phyloP scores from a whole-genome alignment of 1,140 invertebrate genomes.

The Lordiphosa clarofinis region DNA sequence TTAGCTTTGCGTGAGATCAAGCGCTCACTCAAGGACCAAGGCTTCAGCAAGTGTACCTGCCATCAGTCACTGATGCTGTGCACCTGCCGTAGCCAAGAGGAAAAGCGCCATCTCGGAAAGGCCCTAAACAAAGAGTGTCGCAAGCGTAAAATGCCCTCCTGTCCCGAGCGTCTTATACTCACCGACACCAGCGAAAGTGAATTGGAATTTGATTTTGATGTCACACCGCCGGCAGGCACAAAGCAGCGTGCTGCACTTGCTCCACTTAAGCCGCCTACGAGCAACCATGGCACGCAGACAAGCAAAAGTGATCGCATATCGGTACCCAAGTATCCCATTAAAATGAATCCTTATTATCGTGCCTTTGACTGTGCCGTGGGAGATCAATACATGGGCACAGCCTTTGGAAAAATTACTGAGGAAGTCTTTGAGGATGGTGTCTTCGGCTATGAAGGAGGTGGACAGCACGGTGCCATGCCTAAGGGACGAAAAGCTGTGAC shows the following conservation, averaged over 20 bases:
- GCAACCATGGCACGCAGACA: constrained; percentile 49
- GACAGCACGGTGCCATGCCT: constrained; percentile 28
- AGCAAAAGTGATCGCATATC: constrained; percentile 17
- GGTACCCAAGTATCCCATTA: constrained; percentile 15
- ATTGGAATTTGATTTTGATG: constrained; percentile 59
- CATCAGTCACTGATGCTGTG: constrained; percentile 59
- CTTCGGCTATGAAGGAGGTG: constrained; percentile 39
- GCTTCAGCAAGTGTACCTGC: constrained; percentile 65
- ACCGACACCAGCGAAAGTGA: constrained; percentile 73
- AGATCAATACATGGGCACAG: constrained; percentile 50
- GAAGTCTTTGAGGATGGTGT: constrained; percentile 48
- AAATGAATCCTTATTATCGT: constrained; percentile 19
- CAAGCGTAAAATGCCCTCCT: constrained; percentile 23
- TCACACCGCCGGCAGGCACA: constrained; percentile 47
- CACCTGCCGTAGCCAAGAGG: constrained; percentile 40
- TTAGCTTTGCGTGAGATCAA: constrained; percentile 41
- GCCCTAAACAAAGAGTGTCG: constrained; percentile 43
- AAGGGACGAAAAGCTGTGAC: not conserved
- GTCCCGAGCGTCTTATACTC: constrained; percentile 44
- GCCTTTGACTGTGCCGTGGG: constrained; percentile 48
- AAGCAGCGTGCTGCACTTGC: not conserved
- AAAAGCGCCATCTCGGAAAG: constrained; percentile 46
- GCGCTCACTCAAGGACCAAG: constrained; percentile 44
- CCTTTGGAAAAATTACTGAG: constrained; percentile 35
- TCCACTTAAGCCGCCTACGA: constrained; percentile 7